These are phyloP conservation scores for Oriolus oriolus DNA, from an alignment of 2,113 vertebrate species.

Conservation along the genomic window DNA sequence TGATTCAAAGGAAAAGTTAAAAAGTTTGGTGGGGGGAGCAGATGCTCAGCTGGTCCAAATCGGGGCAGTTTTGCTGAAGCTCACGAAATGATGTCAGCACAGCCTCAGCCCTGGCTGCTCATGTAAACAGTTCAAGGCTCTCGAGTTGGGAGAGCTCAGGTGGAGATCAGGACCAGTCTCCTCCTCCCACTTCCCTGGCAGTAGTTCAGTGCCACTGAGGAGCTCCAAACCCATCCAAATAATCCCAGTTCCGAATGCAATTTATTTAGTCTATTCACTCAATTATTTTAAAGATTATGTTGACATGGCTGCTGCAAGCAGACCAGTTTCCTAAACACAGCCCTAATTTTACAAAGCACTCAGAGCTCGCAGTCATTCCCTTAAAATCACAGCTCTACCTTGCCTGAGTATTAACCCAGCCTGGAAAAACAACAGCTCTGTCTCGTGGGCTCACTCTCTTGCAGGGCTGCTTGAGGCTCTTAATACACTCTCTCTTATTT, in stretches of 20 bases:
- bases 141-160: not conserved
- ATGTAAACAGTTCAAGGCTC: not conserved
- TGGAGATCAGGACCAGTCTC: not conserved
- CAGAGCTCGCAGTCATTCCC: not conserved
- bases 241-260: not conserved
- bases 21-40: slow-evolving; percentile 1
- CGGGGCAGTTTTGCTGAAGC: not conserved
- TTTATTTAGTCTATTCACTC: not conserved
- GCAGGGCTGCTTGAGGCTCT: slow-evolving; percentile 6
- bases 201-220: not conserved
- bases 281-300: not conserved
- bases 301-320: not conserved
- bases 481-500: not conserved
- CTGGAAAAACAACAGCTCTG: slow-evolving; percentile 4
- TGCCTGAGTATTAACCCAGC: not conserved
- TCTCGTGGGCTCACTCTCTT: not conserved
- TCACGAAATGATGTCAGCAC: slow-evolving; percentile 1
- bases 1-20: slow-evolving; percentile 44
- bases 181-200: not conserved
- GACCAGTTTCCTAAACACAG: not conserved
- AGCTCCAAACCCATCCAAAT: not conserved
- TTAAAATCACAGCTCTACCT: not conserved
- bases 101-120: not conserved
- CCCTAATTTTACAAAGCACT: not conserved
- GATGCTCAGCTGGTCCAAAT: slow-evolving; percentile 56